These are phyloP conservation scores for Olivierus martensii DNA, from an alignment of 1,140 invertebrate genomes.

Conservation along the genomic window DNA sequence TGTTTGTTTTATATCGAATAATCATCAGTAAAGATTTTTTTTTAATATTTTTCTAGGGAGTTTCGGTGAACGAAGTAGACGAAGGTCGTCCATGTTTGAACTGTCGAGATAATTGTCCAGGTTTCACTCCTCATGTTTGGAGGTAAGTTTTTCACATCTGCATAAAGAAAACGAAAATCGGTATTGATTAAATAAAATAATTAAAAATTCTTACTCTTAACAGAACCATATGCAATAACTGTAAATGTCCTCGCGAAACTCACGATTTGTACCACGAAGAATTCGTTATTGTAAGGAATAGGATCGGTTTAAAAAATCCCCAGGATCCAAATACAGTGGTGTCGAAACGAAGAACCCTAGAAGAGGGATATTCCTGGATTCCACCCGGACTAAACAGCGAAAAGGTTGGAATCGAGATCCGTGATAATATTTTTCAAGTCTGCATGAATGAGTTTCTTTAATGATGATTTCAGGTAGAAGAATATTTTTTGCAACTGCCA, in stretches of 20 bases:
- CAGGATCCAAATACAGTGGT: slow-evolving; percentile 12
- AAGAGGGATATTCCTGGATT: slow-evolving; percentile 58
- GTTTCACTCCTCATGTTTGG: slow-evolving; percentile 64
- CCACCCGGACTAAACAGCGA: slow-evolving; percentile 55
- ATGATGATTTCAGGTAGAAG: slow-evolving; percentile 36
- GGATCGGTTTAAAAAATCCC: slow-evolving; percentile 53
- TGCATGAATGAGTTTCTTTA: too few relatives aligned
- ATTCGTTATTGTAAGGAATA: slow-evolving; percentile 60
- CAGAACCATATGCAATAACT: slow-evolving; percentile 73
- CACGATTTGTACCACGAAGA: slow-evolving; percentile 81
- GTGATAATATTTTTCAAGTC: too few relatives aligned
- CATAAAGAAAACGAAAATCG: too few relatives aligned
- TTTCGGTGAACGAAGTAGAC: slow-evolving; percentile 46
- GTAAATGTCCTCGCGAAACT: slow-evolving; percentile 68
- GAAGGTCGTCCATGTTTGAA: slow-evolving; percentile 71
- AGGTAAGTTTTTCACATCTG: slow-evolving; percentile 40
- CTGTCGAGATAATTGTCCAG: slow-evolving; percentile 59
- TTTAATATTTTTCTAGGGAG: neutral
- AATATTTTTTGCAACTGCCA: slow-evolving; percentile 59
- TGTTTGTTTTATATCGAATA: too few relatives aligned
- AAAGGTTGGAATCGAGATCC: slow-evolving; percentile 32
- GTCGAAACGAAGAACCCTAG: slow-evolving; percentile 21
- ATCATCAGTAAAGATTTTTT: too few relatives aligned
- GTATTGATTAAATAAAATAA: neutral
- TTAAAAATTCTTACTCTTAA: slow-evolving; percentile 19